Evolutionary conservation across 1,140 invertebrate genomes (phyloP), one percentile per base, ranked within the genome.

Genomic region (Drosophila bocqueti): DNA sequence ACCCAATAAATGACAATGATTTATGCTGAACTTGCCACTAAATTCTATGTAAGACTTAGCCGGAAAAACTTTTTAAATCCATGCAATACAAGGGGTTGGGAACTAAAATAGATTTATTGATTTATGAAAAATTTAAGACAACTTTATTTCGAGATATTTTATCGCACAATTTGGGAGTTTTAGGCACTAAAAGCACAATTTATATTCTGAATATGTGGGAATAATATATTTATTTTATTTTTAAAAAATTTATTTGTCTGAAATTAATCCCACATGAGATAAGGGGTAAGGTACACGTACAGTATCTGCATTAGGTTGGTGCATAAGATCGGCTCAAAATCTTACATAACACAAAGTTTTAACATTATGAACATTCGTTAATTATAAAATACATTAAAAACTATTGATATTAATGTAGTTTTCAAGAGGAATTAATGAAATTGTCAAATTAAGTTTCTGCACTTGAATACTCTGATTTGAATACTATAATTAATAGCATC

Each of bases 21-120:
- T 83, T 83, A 84, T 80, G 61, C 24, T 45, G 16, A 76, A 84
- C 47, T 62, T 79, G 64, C 81, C 71, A 72, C 49, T 52, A 59
- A 38, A 45, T 76, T 52, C 64, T 60, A 66, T 63, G 43, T 38
- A 38, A n/a, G 40, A 76, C 26, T 18, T 21, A 63, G 34, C 13
- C 21, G 46, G 40, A 16, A 47, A 31, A 52, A 50, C 59, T 57
- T 62, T 52, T 72, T 65, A 46, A 42, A 45, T 36, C 16, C 24
- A 45, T 46, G 21, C n/a, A 60, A 46, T 13, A 10, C 16, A 26
- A 11, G 38, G 11, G 42, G 31, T 57, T 40, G 15, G 21, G 0
- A 38, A 10, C 18, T 55, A 55, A 61, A 60, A 67, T 67, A 67
- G 34, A 54, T 59, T 46, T 57, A 42, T 55, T 21, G 49, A 42